These are phyloP conservation scores for Stenolophus ochropezus DNA, from an alignment of 2,888 invertebrate genomes.

Conservation along the genomic window DNA sequence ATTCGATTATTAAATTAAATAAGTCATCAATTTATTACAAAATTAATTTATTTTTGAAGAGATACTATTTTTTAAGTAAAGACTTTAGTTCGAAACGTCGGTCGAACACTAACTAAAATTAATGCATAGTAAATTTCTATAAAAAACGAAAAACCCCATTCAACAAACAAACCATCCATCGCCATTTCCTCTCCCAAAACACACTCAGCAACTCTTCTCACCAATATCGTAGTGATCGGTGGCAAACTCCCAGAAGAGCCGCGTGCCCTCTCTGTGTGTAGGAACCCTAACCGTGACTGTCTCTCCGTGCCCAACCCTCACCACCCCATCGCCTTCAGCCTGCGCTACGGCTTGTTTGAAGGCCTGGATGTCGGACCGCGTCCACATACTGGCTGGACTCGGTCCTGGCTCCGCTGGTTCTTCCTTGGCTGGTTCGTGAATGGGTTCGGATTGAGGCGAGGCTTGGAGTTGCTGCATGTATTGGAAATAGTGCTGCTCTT, in stretches of 20 bases:
- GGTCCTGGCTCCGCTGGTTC: slow-evolving; percentile 70
- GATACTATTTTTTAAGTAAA: too few relatives aligned
- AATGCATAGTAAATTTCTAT: too few relatives aligned
- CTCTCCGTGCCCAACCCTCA: slow-evolving; percentile 96
- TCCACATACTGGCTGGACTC: slow-evolving; percentile 96
- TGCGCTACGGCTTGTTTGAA: slow-evolving; percentile 92
- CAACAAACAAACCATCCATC: too few relatives aligned
- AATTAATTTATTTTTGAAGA: too few relatives aligned
- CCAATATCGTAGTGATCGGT: slow-evolving; percentile 98
- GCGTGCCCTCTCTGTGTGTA: slow-evolving; percentile 93
- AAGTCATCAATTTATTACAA: too few relatives aligned
- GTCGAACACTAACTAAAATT: too few relatives aligned
- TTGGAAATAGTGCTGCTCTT: slow-evolving; percentile 99
- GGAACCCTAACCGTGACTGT: slow-evolving; percentile 98
- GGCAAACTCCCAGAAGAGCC: slow-evolving; percentile 99
- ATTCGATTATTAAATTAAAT: too few relatives aligned
- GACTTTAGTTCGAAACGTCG: too few relatives aligned
- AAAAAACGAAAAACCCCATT: too few relatives aligned
- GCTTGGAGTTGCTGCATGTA: slow-evolving; percentile 94
- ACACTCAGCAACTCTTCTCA: too few relatives aligned
- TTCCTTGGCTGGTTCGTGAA: slow-evolving; percentile 64
- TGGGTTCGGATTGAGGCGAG: slow-evolving; percentile 65
- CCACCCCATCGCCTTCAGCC: slow-evolving; percentile 88
- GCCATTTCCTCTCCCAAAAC: too few relatives aligned
- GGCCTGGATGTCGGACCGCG: slow-evolving; percentile 86